These are phyloP conservation scores for Tachyglossus aculeatus DNA, from an alignment of 2,797 vertebrate species.

Conservation along the genomic window DNA sequence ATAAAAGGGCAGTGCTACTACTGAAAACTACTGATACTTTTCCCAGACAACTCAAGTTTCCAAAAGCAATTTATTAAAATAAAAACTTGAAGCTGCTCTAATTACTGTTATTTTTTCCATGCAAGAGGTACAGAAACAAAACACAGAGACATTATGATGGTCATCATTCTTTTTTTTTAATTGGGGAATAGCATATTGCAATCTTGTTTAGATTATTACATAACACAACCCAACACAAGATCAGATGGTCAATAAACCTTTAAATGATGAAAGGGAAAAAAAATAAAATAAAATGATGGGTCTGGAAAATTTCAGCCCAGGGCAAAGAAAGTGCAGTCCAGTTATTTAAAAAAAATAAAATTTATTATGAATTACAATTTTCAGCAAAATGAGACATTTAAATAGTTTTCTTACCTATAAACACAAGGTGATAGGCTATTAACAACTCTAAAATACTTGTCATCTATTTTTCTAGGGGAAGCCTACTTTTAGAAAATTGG, in stretches of 20 bases:
- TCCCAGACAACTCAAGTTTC: conserved; percentile 24
- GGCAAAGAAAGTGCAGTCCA: conserved; percentile 70
- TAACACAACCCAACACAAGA: conserved; percentile 71
- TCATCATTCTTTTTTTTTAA: conserved; percentile 79
- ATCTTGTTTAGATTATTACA: conserved; percentile 71
- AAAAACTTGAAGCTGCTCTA: conserved; percentile 56
- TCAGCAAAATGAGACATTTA: conserved; percentile 66
- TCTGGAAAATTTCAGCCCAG: conserved; percentile 66
- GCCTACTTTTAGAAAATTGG: conserved; percentile 15
- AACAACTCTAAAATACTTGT: conserved; percentile 35
- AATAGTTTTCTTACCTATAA: conserved; percentile 63
- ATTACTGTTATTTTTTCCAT: conserved; percentile 58
- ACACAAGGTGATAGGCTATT: conserved; percentile 37
- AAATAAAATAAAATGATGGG: conserved; percentile 34
- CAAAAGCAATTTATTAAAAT: conserved; percentile 33
- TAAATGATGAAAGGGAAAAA: conserved; percentile 61
- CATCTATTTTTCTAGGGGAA: conserved; percentile 28
- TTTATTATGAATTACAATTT: conserved; percentile 76
- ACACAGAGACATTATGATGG: conserved; percentile 77
- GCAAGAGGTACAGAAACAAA: conserved; percentile 76
- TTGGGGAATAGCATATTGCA: conserved; percentile 70
- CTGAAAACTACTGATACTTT: neutral
- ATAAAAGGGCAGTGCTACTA: neutral
- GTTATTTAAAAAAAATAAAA: conserved; percentile 60
- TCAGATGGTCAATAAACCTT: conserved; percentile 66